phyloP scores from a whole-genome alignment of 2,113 vertebrate species.

The Hepsetus odoe region DNA sequence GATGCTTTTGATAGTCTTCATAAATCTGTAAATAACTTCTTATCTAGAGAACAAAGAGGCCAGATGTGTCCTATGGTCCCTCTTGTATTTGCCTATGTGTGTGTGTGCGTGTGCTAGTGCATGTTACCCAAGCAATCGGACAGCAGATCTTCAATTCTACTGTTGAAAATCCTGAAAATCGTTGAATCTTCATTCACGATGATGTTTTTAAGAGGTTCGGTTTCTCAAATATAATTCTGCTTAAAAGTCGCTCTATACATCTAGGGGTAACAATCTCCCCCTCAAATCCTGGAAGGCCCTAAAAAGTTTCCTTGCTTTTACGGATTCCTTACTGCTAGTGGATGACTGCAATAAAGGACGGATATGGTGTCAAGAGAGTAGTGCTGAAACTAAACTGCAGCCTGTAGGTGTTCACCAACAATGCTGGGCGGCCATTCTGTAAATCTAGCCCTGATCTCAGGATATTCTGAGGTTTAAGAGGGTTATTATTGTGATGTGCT shows the following conservation, averaged over 20 bases:
- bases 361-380: background rate
- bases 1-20: conserved; percentile 76
- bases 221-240: background rate
- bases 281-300: background rate
- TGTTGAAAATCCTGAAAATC: background rate
- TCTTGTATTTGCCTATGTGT: conserved; percentile 28
- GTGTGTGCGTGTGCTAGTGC: conserved; percentile 36
- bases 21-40: conserved; percentile 78
- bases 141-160: conserved; percentile 2
- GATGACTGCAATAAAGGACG: too few species aligned
- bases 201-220: background rate
- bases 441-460: too few species aligned
- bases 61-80: conserved; percentile 69
- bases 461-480: too few species aligned
- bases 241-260: background rate
- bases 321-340: too few species aligned
- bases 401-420: too few species aligned
- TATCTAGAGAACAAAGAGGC: conserved; percentile 74
- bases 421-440: too few species aligned
- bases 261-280: background rate
- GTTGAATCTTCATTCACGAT: background rate
- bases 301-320: background rate
- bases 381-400: background rate
- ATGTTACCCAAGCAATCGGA: conserved; percentile 18
- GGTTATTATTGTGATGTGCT: too few species aligned